Base-by-base conservation (phyloP, 2,888 invertebrate genomes). In the Eupithecia exiguata region DNA sequence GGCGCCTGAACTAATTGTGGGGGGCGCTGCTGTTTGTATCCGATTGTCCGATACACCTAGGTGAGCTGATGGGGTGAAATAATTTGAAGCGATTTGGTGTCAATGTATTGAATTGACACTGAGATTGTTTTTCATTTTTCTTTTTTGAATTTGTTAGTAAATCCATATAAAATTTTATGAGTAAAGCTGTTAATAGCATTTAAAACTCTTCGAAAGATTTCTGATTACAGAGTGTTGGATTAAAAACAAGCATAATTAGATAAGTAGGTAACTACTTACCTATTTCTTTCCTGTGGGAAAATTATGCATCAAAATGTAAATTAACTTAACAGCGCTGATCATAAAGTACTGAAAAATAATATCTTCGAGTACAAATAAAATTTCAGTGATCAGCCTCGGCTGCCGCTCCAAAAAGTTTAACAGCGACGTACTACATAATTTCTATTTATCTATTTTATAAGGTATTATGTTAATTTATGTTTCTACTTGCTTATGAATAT, bases 1-100 rank as follows among this genome's bases (percentile, higher is more conserved):
- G 85, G 84, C 85, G 88, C 86, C 86, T 85, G 86, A 88, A 90
- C 91, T 92, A 92, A 92, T 92, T 92, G 92, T 88, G 80, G 85
- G 85, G 84, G 72, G 74, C 73, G 78, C 88, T 88, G 78, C 88
- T 88, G 89, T 90, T 89, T 88, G 88, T 87, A 87, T 88, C 85
- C 83, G 85, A 82, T 78, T 84, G 86, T 80, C 77, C 80, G 79
- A 72, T 80, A 80, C 83, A 82, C 80, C 81, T 83, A 82, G 80
- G 71, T 73, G 71, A 75, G 46, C 69, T 12, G 66, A 73, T 72
- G 62, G 75, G 73, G 70, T 62, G 62, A 21, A 40, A 38, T 66
- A 43, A 40, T 66, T 21, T 14, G 14, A 21, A 14, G 40, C 21
- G 38, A 21, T n/a, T 65, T 65, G 38, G 38, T 65, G 35, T 65